These are phyloP conservation scores for Polydesmus complanatus DNA, from an alignment of 2,888 invertebrate genomes.

Conservation along the genomic window DNA sequence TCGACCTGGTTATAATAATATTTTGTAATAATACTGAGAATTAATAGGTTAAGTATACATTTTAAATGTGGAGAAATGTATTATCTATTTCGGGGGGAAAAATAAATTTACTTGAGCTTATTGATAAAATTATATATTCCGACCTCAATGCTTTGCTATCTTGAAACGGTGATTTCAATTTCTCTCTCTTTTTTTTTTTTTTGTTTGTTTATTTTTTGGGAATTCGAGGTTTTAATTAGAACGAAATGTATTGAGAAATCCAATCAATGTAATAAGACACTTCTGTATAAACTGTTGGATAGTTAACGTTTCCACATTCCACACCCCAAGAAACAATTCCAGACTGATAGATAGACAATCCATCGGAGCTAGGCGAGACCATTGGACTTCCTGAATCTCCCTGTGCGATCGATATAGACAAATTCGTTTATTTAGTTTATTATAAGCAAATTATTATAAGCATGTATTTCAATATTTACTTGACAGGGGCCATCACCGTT, in stretches of 20 bases:
- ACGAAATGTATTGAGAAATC: background rate
- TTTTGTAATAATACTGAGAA: no score
- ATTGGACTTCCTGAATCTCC: conserved; percentile 5
- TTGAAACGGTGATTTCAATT: no score
- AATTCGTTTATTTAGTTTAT: background rate
- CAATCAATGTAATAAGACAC: conserved; percentile 3
- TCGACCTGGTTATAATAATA: no score
- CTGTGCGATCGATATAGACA: background rate
- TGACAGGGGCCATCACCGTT: background rate
- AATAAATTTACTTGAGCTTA: no score
- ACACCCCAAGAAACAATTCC: conserved; percentile 2
- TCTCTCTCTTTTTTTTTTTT: no score
- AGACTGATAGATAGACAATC: background rate
- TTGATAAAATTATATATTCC: no score
- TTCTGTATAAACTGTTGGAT: background rate
- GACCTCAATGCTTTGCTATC: no score
- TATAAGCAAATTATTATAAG: background rate
- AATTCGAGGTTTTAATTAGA: no score
- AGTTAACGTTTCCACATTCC: background rate
- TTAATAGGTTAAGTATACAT: no score
- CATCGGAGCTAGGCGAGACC: background rate
- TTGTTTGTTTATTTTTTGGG: no score
- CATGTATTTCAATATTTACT: background rate
- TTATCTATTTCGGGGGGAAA: no score
- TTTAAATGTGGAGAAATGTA: no score